Conservation (phyloP, 1,140 invertebrate genomes). For the Atopsyche davidsoni region DNA sequence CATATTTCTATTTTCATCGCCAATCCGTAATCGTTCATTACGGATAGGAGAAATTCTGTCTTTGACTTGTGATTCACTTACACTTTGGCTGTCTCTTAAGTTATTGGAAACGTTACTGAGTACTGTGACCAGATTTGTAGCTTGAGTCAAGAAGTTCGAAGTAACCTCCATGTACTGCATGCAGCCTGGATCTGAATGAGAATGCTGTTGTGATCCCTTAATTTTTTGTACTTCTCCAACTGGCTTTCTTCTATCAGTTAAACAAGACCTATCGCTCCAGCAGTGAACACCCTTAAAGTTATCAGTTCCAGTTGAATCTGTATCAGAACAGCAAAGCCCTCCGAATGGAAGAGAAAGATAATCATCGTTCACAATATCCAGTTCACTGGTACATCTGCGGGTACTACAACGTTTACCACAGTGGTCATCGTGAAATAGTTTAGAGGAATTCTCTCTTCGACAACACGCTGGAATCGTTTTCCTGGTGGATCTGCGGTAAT, state of each 20-base stretch:
- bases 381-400: slow-evolving; percentile 2
- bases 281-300: slow-evolving; percentile 26
- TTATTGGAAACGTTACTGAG: slow-evolving; percentile 16
- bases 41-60: slow-evolving; percentile 23
- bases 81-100: not conserved
- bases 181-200: slow-evolving; percentile 9
- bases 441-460: no score
- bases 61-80: not conserved
- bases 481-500: slow-evolving; percentile 7
- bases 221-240: slow-evolving; percentile 1
- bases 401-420: not conserved
- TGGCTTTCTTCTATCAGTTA: not conserved
- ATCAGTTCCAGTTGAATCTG: not conserved
- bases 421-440: not conserved
- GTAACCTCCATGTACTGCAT: slow-evolving; percentile 25
- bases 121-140: slow-evolving; percentile 22
- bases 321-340: slow-evolving; percentile 1
- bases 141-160: slow-evolving; percentile 23
- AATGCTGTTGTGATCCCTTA: not conserved
- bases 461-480: not conserved
- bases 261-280: slow-evolving; percentile 21
- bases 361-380: not conserved
- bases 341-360: not conserved
- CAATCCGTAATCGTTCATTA: slow-evolving; percentile 24
- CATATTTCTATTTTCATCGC: slow-evolving; percentile 28